Conservation (phyloP, 2,888 invertebrate genomes). For the Kryphioiulus occultus region DNA sequence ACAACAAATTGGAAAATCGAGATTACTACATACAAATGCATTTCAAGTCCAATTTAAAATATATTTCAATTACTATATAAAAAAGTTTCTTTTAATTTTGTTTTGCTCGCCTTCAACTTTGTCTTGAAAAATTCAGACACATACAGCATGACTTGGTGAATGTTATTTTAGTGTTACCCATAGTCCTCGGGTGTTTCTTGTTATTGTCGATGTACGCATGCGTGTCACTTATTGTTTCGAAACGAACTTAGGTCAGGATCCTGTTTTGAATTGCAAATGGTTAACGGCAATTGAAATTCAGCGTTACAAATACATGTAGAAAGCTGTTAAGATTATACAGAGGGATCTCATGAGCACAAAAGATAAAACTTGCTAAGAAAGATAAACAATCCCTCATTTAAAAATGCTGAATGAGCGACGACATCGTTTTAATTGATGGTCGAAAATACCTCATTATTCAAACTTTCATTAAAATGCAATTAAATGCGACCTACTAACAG, state of each 20-base stretch:
- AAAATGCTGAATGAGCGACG: neutral
- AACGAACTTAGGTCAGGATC: neutral
- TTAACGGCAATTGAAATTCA: neutral
- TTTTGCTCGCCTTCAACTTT: too few species aligned
- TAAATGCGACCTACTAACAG: neutral
- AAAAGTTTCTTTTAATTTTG: too few species aligned
- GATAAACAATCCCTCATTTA: neutral
- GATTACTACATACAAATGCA: too few species aligned
- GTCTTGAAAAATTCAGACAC: too few species aligned
- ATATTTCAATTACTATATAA: too few species aligned
- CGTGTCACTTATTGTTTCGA: neutral
- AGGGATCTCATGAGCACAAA: neutral
- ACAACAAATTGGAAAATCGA: too few species aligned
- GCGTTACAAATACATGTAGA: neutral
- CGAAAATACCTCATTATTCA: neutral
- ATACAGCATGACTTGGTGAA: neutral
- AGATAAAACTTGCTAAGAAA: neutral
- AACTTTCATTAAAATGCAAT: conserved; percentile 5
- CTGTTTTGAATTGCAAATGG: neutral
- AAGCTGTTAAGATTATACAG: conserved; percentile 5
- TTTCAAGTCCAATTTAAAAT: too few species aligned
- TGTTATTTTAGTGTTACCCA: neutral
- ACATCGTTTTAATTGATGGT: neutral
- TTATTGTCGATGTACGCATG: neutral
- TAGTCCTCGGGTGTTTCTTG: neutral